Evolutionary conservation across 2,113 vertebrate species (phyloP), one percentile per base, ranked within the genome.

Genomic region (Zootoca vivipara): DNA sequence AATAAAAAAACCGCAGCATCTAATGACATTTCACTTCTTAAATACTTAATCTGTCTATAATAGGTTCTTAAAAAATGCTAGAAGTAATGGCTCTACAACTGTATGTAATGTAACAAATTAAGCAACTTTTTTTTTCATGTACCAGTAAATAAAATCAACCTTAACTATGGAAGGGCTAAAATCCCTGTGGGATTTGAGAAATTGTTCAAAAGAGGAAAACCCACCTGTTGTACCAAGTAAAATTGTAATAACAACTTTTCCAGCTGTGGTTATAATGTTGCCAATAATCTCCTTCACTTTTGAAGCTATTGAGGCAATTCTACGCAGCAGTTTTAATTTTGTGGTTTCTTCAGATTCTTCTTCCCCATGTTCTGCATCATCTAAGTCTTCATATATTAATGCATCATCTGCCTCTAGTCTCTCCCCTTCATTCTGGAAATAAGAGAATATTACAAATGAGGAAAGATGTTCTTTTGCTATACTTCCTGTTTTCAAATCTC

Each of bases 201-300:
- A 90, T 75, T 38, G 90, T 77, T 82, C 10, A 65, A 93, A 84
- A 18, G 70, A 86, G 33, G 13, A 26, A 22, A 83, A 94, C 97
- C 96, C 93, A 99, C 99, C 98, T 94, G 99, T 98, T 90, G 98
- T 95, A 86, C 98, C 98, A 94, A 99, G 95, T 94, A 99, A 95
- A 94, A 99, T 98, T 65, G 98, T 99, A 91, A 99, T 97, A 93
- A 99, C 98, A 93, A 99, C 98, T 95, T 99, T 98, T 93, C 99
- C 99, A 9, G 99, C 99, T 0, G 98, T 99, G 92, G 98, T 98
- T 92, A 99, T 99, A 96, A 99, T 96, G 94, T 99, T 98, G 93
- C 99, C 99, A 64, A 99, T 98, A 92, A 99, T 95, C 85, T 99
- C 98, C 93, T 99, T 99, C 79, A 98, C 95, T 96, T 94, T 98